These are phyloP conservation scores for Phrynocephalus vlangalii DNA, from an alignment of 2,797 vertebrate species.

Conservation along the genomic window DNA sequence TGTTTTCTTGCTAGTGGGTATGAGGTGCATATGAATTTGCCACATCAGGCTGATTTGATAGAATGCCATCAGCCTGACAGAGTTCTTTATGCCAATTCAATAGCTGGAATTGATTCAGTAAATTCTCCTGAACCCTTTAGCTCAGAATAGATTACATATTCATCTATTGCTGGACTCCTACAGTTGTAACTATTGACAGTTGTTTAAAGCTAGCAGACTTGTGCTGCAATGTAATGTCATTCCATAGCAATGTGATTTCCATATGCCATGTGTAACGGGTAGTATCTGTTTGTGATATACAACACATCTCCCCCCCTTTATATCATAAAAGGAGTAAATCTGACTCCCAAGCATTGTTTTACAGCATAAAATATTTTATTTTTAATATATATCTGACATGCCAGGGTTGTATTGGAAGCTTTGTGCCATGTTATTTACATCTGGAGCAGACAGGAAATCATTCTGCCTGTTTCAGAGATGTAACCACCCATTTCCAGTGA, in stretches of 20 bases:
- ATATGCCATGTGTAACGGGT: slow-evolving; percentile 53
- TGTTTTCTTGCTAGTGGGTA: neutral
- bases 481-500: neutral
- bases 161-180: slow-evolving; percentile 10
- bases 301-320: slow-evolving; percentile 49
- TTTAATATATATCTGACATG: neutral
- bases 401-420: slow-evolving; percentile 46
- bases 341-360: slow-evolving; percentile 54
- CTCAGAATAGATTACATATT: slow-evolving; percentile 33
- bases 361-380: slow-evolving; percentile 37
- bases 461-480: slow-evolving; percentile 33
- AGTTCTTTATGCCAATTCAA: slow-evolving; percentile 56
- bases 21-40: slow-evolving; percentile 25
- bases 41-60: slow-evolving; percentile 48
- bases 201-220: slow-evolving; percentile 37
- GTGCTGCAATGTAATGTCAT: neutral
- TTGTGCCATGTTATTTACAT: slow-evolving; percentile 58
- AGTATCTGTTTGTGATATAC: slow-evolving; percentile 59
- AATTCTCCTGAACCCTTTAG: slow-evolving; percentile 21
- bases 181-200: slow-evolving; percentile 51
- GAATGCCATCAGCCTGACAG: slow-evolving; percentile 50
- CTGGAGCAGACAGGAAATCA: slow-evolving; percentile 41
- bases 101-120: slow-evolving; percentile 56
- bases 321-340: slow-evolving; percentile 61
- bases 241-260: slow-evolving; percentile 57